Base-by-base conservation (phyloP, 1,140 invertebrate genomes). In the Cherax destructor region DNA sequence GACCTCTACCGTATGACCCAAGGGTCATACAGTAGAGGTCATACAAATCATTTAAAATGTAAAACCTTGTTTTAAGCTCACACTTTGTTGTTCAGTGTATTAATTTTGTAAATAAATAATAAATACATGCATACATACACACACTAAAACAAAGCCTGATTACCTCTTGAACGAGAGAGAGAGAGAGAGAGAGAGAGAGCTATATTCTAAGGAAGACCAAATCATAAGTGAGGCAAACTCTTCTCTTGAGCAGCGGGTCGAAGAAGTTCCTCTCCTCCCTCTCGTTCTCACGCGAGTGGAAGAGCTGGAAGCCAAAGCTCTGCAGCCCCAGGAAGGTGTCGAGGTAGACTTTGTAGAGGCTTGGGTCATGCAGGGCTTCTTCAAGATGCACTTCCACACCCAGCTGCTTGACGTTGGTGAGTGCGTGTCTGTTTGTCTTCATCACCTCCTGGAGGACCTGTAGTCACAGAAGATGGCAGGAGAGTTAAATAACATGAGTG, bases 361-460 rank as follows among this genome's bases (percentile, higher is more conserved):
- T n/a, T 6, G 81, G 88, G 56, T 91, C 83, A 9, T n/a, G 49
- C 9, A 91, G 74, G 30, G 88, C 88, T 24, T 4, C 49, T 1
- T 91, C 50, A 18, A 91, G 81, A 52, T 91, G 81, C 21, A 85
- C 76, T 59, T 78, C 59, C 1, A 91, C 30, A 5, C 74, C 83
- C 0, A 91, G 74, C 59, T 91, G 88, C 21, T 65, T n/a, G n/a
- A 91, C 72, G 74, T 91, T 91, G 24, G 81, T 85, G 24, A 91
- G 50, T 13, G 72, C 21, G 21, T 91, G 81, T 13, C 76, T 52
- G 10, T 11, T 85, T 74, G 52, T 24, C 1, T 24, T 21, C n/a
- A 85, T 77, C 7, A 52, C 83, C n/a, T 91, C 74, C 16, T 85
- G 72, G 5, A 91, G 72, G 21, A 91, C 74, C 88, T 91, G 72